A percentile compares a stretch with the other conserved stretches of the same genome.
Evolutionary conservation across 2,797 vertebrate genomes (phyloP).

Genomic region (Podargus strigoides): DNA sequence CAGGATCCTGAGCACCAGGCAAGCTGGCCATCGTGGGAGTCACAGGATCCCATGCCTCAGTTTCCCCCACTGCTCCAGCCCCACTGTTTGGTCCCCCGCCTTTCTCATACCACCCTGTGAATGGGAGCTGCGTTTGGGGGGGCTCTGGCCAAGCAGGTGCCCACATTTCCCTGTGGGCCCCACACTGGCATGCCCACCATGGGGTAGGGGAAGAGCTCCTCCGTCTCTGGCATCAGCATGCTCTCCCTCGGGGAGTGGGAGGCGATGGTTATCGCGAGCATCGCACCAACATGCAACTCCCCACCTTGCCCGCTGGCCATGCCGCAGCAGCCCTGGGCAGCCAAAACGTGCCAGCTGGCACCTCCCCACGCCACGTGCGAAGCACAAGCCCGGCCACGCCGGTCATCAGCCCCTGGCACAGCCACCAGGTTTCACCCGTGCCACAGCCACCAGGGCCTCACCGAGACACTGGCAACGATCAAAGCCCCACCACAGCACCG

Average conservation of each 20-base stretch:
- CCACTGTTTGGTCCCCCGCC: rapidly evolving
- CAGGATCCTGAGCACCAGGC: not conserved
- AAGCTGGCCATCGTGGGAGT: not conserved
- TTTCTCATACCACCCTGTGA: not conserved
- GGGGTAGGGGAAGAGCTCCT: not conserved
- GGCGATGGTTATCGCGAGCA: not conserved
- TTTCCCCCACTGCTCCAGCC: not conserved
- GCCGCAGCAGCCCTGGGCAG: not conserved
- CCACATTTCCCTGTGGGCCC: not conserved
- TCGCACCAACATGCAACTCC: not conserved
- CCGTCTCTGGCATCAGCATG: rapidly evolving
- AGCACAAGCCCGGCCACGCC: not conserved
- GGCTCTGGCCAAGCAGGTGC: not conserved
- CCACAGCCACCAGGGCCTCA: not conserved
- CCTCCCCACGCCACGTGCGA: not conserved
- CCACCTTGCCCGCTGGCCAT: not conserved
- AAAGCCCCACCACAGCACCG: rapidly evolving
- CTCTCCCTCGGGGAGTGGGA: not conserved
- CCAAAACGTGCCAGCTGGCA: not conserved
- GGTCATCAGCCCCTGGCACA: not conserved
- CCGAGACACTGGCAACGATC: rapidly evolving
- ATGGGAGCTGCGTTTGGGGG: not conserved
- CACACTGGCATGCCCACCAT: rapidly evolving
- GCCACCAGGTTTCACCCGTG: rapidly evolving
- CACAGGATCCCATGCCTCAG: not conserved